Evolutionary conservation across 2,113 vertebrate species (phyloP).

Genomic region (Sciurus niger): DNA sequence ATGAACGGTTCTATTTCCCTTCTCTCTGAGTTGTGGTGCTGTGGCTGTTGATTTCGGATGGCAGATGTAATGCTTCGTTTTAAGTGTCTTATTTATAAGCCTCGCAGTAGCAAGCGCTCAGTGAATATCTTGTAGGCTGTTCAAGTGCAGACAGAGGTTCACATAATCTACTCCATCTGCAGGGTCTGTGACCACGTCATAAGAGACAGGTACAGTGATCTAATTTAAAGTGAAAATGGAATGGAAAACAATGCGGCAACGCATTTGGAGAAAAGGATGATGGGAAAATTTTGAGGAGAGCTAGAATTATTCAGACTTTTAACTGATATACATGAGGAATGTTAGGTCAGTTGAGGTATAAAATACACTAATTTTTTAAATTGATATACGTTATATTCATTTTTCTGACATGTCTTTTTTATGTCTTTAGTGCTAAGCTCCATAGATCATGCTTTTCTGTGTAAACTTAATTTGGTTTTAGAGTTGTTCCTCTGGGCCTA

Average conservation of each 20-base stretch:
- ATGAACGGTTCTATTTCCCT: neutral
- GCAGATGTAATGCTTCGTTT: neutral
- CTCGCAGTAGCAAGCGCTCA: neutral
- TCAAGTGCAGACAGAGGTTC: neutral
- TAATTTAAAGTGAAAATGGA: neutral
- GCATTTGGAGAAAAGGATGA: neutral
- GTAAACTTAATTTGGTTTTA: neutral
- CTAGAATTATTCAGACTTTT: neutral
- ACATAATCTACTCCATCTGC: neutral
- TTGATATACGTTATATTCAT: neutral
- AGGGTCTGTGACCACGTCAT: neutral
- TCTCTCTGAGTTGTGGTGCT: neutral
- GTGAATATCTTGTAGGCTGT: conserved; percentile 18
- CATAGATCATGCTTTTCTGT: neutral
- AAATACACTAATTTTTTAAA: neutral
- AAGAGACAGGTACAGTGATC: neutral
- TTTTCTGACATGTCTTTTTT: neutral
- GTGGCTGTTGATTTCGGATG: neutral
- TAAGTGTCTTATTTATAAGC: neutral
- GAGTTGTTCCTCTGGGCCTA: neutral
- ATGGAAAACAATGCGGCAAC: neutral
- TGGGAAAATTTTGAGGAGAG: neutral
- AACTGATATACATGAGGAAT: neutral
- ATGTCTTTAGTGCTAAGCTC: neutral
- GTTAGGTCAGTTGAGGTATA: neutral